Evolutionary conservation across 2,888 invertebrate genomes (phyloP), one percentile per base, ranked within the genome.

Genomic region (Caenorhabditis sp.): DNA sequence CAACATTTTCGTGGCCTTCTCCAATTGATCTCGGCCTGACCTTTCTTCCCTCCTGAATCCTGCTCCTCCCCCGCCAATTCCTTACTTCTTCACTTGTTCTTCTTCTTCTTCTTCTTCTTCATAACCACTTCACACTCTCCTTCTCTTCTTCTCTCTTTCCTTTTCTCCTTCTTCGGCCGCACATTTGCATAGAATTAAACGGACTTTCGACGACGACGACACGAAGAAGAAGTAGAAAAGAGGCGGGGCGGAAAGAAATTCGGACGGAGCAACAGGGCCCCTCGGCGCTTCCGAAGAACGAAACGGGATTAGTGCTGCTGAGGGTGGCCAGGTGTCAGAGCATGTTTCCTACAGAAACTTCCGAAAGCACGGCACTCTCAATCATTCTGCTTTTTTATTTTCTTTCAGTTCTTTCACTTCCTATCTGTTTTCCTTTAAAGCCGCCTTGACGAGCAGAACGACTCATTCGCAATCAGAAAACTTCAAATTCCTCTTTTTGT

Each of bases 131-230:
- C 58, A 26, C 41, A 32, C 37, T 58, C 72, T 56, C 39, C 37
- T 48, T 63, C 48, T 62, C 41, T 50, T 26, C 27, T 46, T 55
- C 39, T 56, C 37, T 45, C 24, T 56, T 56, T 56, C 66, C 65
- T 39, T 72, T 58, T 63, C 65, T 58, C 56, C 58, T 45, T 43
- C 53, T 46, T 53, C 20, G 24, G 32, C 53, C 27, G 62, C 62
- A 62, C 62, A 71, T 71, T 71, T 71, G 71, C 71, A 71, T 71
- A 62, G 71, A 62, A 71, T 62, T 71, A 62, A 61, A 62, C 62
- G 62, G 71, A 62, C 70, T 70, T 70, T 70, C 59, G 59, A 59
- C 70, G 52, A 59, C 48, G 58, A 53, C 35, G 24, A 61, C 45
- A 46, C 45, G 30, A 41, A 46, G 62, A 27, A 37, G 26, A 24